A percentile compares a stretch with the other conserved stretches of the same genome.
phyloP scores from a whole-genome alignment of 2,888 invertebrate species.

The Drosophila phalerata region DNA sequence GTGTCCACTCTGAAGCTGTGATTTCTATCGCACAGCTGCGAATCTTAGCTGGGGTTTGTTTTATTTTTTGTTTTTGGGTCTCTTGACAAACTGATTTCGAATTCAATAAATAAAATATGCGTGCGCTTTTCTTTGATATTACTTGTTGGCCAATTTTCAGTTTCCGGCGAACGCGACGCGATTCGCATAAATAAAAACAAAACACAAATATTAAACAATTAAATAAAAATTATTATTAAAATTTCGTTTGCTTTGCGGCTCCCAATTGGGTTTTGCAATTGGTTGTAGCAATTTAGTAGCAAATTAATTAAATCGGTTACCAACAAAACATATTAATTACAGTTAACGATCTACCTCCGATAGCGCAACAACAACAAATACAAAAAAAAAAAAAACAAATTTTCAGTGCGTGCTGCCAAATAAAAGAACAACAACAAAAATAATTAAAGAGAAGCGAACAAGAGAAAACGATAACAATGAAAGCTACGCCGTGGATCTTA shows the following conservation, averaged over 20 bases:
- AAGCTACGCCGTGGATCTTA: slow-evolving; percentile 54
- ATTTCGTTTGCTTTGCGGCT: slow-evolving; percentile 47
- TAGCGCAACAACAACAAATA: slow-evolving; percentile 34
- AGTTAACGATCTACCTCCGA: slow-evolving; percentile 77
- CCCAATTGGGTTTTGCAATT: slow-evolving; percentile 47
- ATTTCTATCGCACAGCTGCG: slow-evolving; percentile 59
- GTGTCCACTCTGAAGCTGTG: slow-evolving; percentile 52
- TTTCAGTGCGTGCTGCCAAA: slow-evolving; percentile 47
- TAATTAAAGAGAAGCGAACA: slow-evolving; percentile 2
- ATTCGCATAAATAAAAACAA: slow-evolving; percentile 38
- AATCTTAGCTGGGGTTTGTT: slow-evolving; percentile 11
- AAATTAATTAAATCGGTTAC: slow-evolving; percentile 63
- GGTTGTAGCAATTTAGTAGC: slow-evolving; percentile 51
- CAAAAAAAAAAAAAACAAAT: slow-evolving; percentile 28
- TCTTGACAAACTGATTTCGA: slow-evolving; percentile 23
- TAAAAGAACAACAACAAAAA: slow-evolving; percentile 21
- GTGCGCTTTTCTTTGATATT: slow-evolving; percentile 61
- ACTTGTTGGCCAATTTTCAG: slow-evolving; percentile 52
- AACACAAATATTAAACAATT: slow-evolving; percentile 5
- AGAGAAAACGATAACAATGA: slow-evolving; percentile 54
- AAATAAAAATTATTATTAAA: slow-evolving; percentile 1
- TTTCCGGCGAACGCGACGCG: slow-evolving; percentile 54
- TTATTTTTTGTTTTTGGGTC: neutral
- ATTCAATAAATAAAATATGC: slow-evolving; percentile 36
- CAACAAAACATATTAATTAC: slow-evolving; percentile 73